Evolutionary conservation across 2,888 invertebrate genomes (phyloP), one percentile per base, ranked within the genome.

Genomic region (Carabus problematicus): DNA sequence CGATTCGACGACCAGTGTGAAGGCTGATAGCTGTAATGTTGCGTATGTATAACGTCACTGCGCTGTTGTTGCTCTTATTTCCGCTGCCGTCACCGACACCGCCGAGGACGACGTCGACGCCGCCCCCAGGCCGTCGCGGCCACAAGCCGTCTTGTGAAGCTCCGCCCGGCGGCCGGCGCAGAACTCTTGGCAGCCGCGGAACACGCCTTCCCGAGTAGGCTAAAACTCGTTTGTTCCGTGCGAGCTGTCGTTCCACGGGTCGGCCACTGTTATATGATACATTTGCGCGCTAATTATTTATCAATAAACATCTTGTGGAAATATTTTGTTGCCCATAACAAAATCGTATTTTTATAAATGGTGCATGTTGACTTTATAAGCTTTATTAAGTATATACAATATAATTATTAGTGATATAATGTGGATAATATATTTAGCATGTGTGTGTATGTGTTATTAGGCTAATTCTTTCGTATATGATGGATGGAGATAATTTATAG

Each of bases 141-240:
- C 62, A 43, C 56, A 56, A 56, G 43, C 56, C 76, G 77, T 77
- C 78, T 79, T 79, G 71, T 72, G 72, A 77, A 72, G 80, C 80
- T 75, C 79, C 81, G 80, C 80, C 81, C 79, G 74, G 78, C 75
- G 73, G 62, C 73, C 79, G 43, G 40, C 60, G 59, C 52, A 52
- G 52, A 52, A 18, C 40, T 40, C 56, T 18, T 39, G 56, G 14
- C 39, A 19, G 18, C 56, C 29, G 39, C 14, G n/a, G 40, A 55
- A 56, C 69, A 55, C 81, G 80, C 80, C 80, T 80, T 78, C 78
- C 72, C 73, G 73, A 76, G 75, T 75, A 78, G 76, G 77, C 79
- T 78, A 78, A 76, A 60, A 52, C 39, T 59, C 59, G 59, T 42
- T 11, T 59, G 43, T 19, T 59, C 40, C 41, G 41, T 14, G 52